Evolutionary conservation across 1,140 invertebrate genomes (phyloP).

Genomic region (Wasmannia auropunctata): DNA sequence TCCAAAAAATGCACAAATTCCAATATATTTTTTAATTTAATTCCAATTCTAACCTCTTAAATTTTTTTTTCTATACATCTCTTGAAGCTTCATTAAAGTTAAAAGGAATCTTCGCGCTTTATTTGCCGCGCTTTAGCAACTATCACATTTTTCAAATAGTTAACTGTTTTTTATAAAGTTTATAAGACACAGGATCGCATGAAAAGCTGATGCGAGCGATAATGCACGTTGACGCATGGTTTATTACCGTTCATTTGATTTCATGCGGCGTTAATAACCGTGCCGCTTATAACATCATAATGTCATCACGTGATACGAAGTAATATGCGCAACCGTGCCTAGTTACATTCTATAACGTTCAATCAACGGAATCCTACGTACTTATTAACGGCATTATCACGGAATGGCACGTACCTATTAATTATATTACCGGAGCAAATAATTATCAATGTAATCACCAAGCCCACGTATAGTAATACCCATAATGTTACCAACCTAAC

Average conservation of each 20-base stretch:
- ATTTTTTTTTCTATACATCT: background rate
- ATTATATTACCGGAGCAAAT: slow-evolving; percentile 47
- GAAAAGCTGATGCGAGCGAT: slow-evolving; percentile 14
- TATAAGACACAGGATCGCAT: background rate
- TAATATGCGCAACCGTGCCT: slow-evolving; percentile 40
- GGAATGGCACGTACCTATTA: slow-evolving; percentile 43
- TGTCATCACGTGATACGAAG: slow-evolving; percentile 47
- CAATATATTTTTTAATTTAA: background rate
- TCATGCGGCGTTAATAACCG: slow-evolving; percentile 54
- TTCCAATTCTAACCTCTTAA: background rate
- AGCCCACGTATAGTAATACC: background rate
- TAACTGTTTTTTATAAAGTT: background rate
- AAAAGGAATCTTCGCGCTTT: background rate
- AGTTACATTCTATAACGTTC: slow-evolving; percentile 58
- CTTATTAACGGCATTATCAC: slow-evolving; percentile 52
- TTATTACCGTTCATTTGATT: slow-evolving; percentile 58
- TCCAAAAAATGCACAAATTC: background rate
- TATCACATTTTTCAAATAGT: background rate
- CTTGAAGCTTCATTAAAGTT: background rate
- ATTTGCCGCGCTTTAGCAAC: background rate
- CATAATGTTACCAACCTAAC: background rate
- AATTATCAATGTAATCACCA: slow-evolving; percentile 30
- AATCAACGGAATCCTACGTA: slow-evolving; percentile 59
- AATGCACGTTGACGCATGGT: slow-evolving; percentile 39
- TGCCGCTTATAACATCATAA: slow-evolving; percentile 51